Evolutionary conservation across 2,888 invertebrate species (phyloP), one percentile per base, ranked within the genome.

Genomic region (Orthonevra nobilis): DNA sequence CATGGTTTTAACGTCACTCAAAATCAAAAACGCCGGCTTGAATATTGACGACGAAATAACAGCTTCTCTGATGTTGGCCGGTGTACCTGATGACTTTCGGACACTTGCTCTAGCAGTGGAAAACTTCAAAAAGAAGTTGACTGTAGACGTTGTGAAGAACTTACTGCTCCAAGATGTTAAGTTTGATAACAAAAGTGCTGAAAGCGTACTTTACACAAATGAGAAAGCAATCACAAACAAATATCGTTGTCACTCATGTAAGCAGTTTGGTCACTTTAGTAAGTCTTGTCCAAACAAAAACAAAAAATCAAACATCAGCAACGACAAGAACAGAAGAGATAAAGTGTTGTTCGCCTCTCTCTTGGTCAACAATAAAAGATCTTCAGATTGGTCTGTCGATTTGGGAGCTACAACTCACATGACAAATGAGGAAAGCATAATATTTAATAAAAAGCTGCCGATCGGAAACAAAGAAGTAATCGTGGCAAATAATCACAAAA

Each of bases 1-100:
- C n/a, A 81, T 84, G 64, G 30, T 83, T 6, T 30, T 81, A 38
- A 75, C 72, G 2, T 81, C 82, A 20, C 38, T 72, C 5, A 79
- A 81, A 73, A 44, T 82, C 7, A 42, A 70, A 46, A 75, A 36
- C 23, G 60, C 70, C 2, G 81, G 73, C 15, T 70, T 77, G 15
- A 81, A 77, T 10, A 77, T 82, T 20, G 81, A 74, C 15, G 70
- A 82, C 30, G 74, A 81, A 63, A 9, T 81, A 2, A 54, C 52
- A 14, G 82, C 69, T 32, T 74, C 69, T 23, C 69, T 79, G 0
- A 63, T 81, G 63, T 52, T 82, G 1, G 74, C 81, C 0, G 79
- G 77, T 6, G 14, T 81, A 14, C 74, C 68, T 14, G 68, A 75
- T 17, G 61, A 68, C 2, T 72, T 58, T 72, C 26, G 56, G 0